phyloP scores from a whole-genome alignment of 2,113 vertebrate species.

The Aplodontia rufa region DNA sequence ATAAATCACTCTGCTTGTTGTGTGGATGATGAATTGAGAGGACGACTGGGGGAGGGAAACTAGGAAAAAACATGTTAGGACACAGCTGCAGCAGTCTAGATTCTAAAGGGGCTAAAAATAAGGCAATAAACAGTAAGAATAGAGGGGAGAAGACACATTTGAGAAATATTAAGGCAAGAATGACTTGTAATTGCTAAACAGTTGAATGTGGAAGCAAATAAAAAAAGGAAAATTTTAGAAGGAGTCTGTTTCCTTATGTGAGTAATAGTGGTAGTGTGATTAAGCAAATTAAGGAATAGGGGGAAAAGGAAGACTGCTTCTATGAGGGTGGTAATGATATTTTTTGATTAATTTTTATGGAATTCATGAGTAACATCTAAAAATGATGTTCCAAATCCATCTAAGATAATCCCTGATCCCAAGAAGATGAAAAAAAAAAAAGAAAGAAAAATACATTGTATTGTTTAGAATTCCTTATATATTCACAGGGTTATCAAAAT shows the following conservation, averaged over 20 bases:
- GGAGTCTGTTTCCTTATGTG: not conserved
- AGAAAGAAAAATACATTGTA: not conserved
- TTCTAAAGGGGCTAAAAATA: conserved; percentile 1
- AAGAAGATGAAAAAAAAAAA: not conserved
- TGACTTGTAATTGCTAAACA: not conserved
- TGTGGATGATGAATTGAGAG: not conserved
- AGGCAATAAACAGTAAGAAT: conserved; percentile 10
- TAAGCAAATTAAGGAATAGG: not conserved
- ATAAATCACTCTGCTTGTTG: not conserved
- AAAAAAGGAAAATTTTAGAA: not conserved
- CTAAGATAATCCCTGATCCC: not conserved
- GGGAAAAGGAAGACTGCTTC: not conserved
- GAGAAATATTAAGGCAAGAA: not conserved
- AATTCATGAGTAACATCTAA: not conserved
- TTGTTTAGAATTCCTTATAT: not conserved
- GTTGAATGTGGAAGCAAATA: not conserved
- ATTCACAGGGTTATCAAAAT: not conserved
- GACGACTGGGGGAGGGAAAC: not conserved
- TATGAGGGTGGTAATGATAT: not conserved
- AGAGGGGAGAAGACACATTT: not conserved
- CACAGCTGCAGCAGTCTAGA: not conserved
- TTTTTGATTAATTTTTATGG: conserved; percentile 6
- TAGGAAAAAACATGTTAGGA: not conserved
- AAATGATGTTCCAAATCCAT: not conserved
- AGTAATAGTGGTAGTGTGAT: not conserved